Conservation (phyloP, 2,888 invertebrate species). For the Lysandra coridon region DNA sequence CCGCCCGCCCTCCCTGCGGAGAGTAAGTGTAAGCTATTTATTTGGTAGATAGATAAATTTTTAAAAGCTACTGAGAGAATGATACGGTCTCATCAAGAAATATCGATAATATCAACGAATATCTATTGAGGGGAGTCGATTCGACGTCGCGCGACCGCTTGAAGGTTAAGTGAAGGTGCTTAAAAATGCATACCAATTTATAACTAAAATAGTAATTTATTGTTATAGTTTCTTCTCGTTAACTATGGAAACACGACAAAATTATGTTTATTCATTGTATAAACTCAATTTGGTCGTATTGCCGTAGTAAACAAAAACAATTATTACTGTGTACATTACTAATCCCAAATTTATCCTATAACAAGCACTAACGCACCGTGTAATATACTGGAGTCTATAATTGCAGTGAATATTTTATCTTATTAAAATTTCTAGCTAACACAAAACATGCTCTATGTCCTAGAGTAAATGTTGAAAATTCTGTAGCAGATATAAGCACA, state of each 20-base stretch:
- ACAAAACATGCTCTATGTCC: neutral
- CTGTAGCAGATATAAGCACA: neutral
- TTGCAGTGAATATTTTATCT: constrained; percentile 22
- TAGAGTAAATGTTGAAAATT: neutral
- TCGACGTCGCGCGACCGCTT: too few relatives aligned
- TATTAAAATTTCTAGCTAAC: neutral
- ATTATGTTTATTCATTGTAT: neutral
- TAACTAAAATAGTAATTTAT: too few relatives aligned
- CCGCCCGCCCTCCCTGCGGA: too few relatives aligned
- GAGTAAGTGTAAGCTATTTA: too few relatives aligned
- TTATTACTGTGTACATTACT: neutral
- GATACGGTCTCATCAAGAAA: too few relatives aligned
- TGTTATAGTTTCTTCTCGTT: too few relatives aligned
- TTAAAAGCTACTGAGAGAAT: too few relatives aligned
- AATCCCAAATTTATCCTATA: neutral
- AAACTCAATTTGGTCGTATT: neutral
- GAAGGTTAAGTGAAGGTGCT: too few relatives aligned
- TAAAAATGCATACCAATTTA: too few relatives aligned
- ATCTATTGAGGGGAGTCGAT: too few relatives aligned
- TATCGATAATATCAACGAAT: too few relatives aligned
- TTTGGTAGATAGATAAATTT: too few relatives aligned
- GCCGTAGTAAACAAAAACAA: neutral
- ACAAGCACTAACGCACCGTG: neutral
- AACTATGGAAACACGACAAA: neutral
- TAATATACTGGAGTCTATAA: constrained; percentile 14